Conservation (phyloP, 2,797 vertebrate species). For the Aulostomus chinensis region DNA sequence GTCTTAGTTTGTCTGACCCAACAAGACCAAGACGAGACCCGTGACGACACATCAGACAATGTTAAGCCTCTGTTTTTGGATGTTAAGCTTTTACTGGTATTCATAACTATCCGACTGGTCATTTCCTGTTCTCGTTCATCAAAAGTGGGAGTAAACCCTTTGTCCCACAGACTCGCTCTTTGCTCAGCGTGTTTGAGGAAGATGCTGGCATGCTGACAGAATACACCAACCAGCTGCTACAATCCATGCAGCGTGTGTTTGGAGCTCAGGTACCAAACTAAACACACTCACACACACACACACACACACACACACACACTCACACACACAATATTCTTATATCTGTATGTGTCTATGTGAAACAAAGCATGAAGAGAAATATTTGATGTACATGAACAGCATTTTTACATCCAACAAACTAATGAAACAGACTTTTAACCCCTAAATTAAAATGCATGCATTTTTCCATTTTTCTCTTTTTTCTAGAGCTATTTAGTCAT, state of each 20-base stretch:
- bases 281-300: conserved; percentile 18
- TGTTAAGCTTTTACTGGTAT: no score
- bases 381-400: neutral
- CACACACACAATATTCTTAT: neutral
- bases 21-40: no score
- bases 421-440: neutral
- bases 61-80: no score
- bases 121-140: no score
- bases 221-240: conserved; percentile 95
- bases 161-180: conserved; percentile 87
- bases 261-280: conserved; percentile 91
- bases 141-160: conserved; percentile 10
- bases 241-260: conserved; percentile 96
- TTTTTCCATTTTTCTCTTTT: no score
- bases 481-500: no score
- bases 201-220: conserved; percentile 96
- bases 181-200: conserved; percentile 98
- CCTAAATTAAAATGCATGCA: no score
- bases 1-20: no score
- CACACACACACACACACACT: neutral
- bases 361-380: neutral
- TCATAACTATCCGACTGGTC: no score
- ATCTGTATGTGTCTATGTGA: neutral
- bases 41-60: no score
- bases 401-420: neutral